phyloP scores from a whole-genome alignment of 1,140 invertebrate species.

The Yoshiicerus persimilis region DNA sequence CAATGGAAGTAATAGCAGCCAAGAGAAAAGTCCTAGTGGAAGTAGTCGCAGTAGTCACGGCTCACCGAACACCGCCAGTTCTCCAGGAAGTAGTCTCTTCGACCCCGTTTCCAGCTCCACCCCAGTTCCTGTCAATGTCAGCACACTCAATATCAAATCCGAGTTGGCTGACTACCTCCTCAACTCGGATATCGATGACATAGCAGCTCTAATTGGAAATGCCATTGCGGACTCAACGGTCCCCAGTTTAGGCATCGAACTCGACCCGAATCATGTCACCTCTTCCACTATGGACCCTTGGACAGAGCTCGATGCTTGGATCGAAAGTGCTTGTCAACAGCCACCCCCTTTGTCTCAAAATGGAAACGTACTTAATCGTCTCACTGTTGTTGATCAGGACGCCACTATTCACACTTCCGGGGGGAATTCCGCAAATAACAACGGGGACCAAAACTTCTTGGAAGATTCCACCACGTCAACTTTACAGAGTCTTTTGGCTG shows the following conservation, averaged over 20 bases:
- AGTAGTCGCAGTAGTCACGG: slow-evolving; percentile 52
- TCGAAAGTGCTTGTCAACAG: slow-evolving; percentile 70
- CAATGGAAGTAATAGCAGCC: slow-evolving; percentile 54
- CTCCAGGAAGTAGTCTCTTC: slow-evolving; percentile 21
- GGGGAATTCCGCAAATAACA: not conserved
- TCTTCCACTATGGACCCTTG: slow-evolving; percentile 51
- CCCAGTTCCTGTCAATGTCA: slow-evolving; percentile 47
- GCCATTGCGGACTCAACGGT: slow-evolving; percentile 86
- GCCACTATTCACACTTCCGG: slow-evolving; percentile 44
- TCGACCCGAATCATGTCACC: slow-evolving; percentile 44
- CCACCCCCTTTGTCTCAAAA: not conserved
- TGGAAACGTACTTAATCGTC: slow-evolving; percentile 1
- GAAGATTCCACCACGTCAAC: slow-evolving; percentile 55
- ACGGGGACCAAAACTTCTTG: slow-evolving; percentile 49
- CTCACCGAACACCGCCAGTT: slow-evolving; percentile 34
- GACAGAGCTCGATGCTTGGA: slow-evolving; percentile 71
- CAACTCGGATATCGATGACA: slow-evolving; percentile 74
- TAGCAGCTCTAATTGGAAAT: slow-evolving; percentile 82
- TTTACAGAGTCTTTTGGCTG: slow-evolving; percentile 70
- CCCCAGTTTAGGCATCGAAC: slow-evolving; percentile 59
- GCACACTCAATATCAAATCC: slow-evolving; percentile 54
- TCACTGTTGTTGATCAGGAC: slow-evolving; percentile 35
- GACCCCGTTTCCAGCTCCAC: slow-evolving; percentile 26
- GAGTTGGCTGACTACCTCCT: slow-evolving; percentile 52
- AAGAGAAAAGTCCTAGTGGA: slow-evolving; percentile 68